Evolutionary conservation across 1,140 invertebrate genomes (phyloP).

Genomic region (Drosophila rhopaloa): DNA sequence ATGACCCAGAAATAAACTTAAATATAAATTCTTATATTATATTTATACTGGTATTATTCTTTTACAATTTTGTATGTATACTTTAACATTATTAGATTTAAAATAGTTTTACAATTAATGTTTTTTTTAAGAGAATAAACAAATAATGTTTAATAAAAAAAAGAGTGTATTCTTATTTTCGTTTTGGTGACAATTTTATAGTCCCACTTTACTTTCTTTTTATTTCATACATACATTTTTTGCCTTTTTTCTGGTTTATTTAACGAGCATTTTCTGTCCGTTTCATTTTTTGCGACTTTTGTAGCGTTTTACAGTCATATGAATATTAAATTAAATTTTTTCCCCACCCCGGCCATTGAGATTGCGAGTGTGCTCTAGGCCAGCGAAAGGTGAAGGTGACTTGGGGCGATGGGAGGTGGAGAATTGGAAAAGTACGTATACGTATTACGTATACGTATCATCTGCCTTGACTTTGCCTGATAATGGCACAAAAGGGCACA

Average conservation of each 20-base stretch:
- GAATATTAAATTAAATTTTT: slow-evolving; percentile 66
- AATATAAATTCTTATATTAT: too few relatives aligned
- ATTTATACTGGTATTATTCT: too few relatives aligned
- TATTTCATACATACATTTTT: slow-evolving; percentile 22
- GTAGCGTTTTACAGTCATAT: slow-evolving; percentile 60
- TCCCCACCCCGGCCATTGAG: slow-evolving; percentile 11
- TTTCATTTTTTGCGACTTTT: slow-evolving; percentile 52
- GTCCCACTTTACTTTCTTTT: slow-evolving; percentile 17
- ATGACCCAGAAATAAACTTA: too few relatives aligned
- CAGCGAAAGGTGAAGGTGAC: slow-evolving; percentile 24
- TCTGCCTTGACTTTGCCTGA: slow-evolving; percentile 28
- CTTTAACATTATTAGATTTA: too few relatives aligned
- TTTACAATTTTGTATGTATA: too few relatives aligned
- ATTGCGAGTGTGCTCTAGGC: slow-evolving; percentile 7
- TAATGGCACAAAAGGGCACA: slow-evolving; percentile 13
- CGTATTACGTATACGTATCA: slow-evolving; percentile 29
- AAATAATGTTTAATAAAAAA: not conserved
- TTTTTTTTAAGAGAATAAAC: too few relatives aligned
- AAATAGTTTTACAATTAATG: too few relatives aligned
- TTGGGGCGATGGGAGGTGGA: not conserved
- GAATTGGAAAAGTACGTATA: slow-evolving; percentile 14
- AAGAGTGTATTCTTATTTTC: slow-evolving; percentile 6
- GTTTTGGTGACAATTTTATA: not conserved
- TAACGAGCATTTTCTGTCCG: slow-evolving; percentile 54
- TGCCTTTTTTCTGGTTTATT: slow-evolving; percentile 44